Evolutionary conservation across 2,113 vertebrate species (phyloP).

Genomic region (Vicugna pacos): DNA sequence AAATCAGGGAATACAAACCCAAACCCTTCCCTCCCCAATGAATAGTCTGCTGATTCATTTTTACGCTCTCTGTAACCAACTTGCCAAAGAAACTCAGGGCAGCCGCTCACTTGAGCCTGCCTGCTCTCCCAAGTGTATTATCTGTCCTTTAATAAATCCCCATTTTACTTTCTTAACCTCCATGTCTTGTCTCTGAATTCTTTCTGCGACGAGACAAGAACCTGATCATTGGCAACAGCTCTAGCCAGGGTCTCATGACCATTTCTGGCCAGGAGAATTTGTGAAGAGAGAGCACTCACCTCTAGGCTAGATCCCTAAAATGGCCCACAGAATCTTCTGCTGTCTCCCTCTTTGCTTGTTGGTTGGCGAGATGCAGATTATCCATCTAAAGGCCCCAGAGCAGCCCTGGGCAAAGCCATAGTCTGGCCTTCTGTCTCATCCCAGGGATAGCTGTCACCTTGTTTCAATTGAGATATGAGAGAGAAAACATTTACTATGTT

Average conservation of each 20-base stretch:
- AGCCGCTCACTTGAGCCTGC: no score
- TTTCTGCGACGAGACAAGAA: no score
- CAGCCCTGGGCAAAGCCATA: not conserved
- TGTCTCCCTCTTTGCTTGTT: not conserved
- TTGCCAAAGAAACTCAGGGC: no score
- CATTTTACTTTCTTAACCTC: no score
- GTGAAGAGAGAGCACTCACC: not conserved
- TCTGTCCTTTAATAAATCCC: no score
- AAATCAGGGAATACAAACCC: no score
- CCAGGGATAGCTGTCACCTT: not conserved
- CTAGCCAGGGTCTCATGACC: not conserved
- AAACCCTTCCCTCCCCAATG: no score
- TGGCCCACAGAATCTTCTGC: not conserved
- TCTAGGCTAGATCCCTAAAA: not conserved
- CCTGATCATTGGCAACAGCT: no score
- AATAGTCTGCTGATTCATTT: no score
- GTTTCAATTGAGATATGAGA: not conserved
- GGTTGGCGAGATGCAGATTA: not conserved
- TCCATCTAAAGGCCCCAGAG: not conserved
- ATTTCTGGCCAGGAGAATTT: not conserved
- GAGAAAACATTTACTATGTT: not conserved
- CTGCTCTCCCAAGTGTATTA: no score
- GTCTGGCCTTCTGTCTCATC: not conserved
- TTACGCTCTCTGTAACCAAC: no score
- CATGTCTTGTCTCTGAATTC: no score